Evolutionary conservation across 2,888 invertebrate genomes (phyloP), one percentile per base, ranked within the genome.

Genomic region (Coelopa pilipes): DNA sequence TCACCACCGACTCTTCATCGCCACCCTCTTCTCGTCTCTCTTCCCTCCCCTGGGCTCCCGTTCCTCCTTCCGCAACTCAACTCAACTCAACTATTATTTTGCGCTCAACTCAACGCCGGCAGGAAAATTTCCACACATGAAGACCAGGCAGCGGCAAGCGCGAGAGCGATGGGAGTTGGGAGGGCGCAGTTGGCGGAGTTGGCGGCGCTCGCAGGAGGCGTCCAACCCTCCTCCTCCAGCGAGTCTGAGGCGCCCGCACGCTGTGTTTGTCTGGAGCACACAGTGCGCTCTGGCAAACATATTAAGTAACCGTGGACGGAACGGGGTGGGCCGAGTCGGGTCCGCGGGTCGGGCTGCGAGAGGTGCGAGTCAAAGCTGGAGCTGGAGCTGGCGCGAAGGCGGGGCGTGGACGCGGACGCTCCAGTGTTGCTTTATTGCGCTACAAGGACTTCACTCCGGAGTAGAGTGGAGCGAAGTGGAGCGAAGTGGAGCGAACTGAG

Each of bases 1-100:
- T 34, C 34, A 4, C 34, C 7, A 4, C 7, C 34, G 7, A 34
- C 34, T 34, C 34, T 34, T 7, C 7, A 2, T 34, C 34, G 2
- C 34, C 7, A 4, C 34, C 34, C 7, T 34, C 34, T 34, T 34
- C 34, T 34, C 34, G 34, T 34, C 7, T 34, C 34, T 34, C 34
- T 34, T 34, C 34, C 34, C 34, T 34, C 34, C 7, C 34, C 2
- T 34, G 34, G 34, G 2, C 7, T 34, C 34, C 7, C 7, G 34
- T n/a, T 46, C 46, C 17, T 45, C 17, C 46, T 45, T 47, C 1
- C 46, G n/a, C 17, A 17, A 13, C 46, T 65, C 17, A 65, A 65
- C 46, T 65, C 17, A 65, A 65, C 65, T n/a, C 45, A 46, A 34
- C 65, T n/a, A 17, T 65, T 65, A 46, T 65, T 65, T 65, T 65